Percentiles rank a stretch among this genome's conserved stretches.
These are phyloP conservation scores for Cremastobaeus sp. DNA, from an alignment of 2,888 invertebrate species.

Conservation along the genomic window DNA sequence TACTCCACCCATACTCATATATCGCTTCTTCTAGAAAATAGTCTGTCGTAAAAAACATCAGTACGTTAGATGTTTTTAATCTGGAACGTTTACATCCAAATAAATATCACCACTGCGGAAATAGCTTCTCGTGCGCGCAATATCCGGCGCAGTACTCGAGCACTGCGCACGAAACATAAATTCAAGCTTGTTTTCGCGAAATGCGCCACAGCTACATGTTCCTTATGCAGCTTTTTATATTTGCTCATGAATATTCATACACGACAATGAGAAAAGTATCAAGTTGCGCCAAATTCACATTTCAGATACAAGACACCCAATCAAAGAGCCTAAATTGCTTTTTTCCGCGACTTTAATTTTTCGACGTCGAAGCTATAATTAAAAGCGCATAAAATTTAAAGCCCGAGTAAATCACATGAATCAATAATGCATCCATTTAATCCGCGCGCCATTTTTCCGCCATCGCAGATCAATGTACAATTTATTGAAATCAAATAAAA, in stretches of 20 bases:
- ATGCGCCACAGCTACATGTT: conserved; percentile 13
- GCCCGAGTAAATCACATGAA: conserved; percentile 1
- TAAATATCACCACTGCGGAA: conserved; percentile 33
- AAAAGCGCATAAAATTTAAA: background rate
- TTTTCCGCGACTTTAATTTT: too few species aligned
- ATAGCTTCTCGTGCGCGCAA: conserved; percentile 28
- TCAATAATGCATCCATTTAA: conserved; percentile 12
- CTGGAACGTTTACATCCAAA: conserved; percentile 37
- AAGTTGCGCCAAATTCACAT: too few species aligned
- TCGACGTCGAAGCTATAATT: too few species aligned
- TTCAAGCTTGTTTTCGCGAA: conserved; percentile 32
- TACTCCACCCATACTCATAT: conserved; percentile 7
- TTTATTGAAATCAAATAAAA: conserved; percentile 23
- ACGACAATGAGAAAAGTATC: too few species aligned
- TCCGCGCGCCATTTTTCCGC: conserved; percentile 11
- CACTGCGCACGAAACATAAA: conserved; percentile 34
- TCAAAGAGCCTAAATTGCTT: too few species aligned
- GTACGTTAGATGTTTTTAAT: conserved; percentile 33
- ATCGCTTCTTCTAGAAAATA: conserved; percentile 23
- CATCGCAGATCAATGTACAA: background rate
- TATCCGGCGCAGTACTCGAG: conserved; percentile 31
- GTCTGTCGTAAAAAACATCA: conserved; percentile 25
- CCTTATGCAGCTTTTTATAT: conserved; percentile 25
- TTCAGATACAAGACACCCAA: too few species aligned
- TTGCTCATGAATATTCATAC: conserved; percentile 24